These are phyloP conservation scores for Syrmaticus mikado DNA, from an alignment of 2,113 vertebrate genomes.

Conservation along the genomic window DNA sequence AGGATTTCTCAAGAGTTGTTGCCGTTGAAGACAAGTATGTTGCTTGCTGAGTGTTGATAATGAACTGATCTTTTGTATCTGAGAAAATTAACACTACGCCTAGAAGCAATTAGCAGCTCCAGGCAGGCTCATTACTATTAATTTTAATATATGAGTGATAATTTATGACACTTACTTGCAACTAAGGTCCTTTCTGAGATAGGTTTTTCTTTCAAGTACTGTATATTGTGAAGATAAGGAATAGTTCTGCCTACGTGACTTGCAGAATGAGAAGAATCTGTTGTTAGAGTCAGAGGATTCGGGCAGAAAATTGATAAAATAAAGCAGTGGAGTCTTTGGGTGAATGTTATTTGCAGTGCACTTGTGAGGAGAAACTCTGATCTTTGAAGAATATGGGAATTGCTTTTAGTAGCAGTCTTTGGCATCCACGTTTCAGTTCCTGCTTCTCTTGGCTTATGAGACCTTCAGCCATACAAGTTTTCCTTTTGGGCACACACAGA, in stretches of 20 bases:
- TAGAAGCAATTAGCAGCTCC: constrained; percentile 28
- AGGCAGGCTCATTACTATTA: not conserved
- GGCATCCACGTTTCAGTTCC: not conserved
- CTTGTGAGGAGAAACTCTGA: not conserved
- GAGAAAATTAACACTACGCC: not conserved
- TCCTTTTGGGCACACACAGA: not conserved
- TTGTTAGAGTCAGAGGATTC: not conserved
- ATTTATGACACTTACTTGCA: constrained; percentile 29
- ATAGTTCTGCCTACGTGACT: not conserved
- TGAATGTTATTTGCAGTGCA: not conserved
- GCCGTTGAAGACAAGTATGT: not conserved
- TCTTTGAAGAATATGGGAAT: not conserved
- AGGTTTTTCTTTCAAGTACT: not conserved
- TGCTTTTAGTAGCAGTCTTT: not conserved
- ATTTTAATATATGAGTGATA: constrained; percentile 11
- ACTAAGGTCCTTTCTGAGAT: not conserved
- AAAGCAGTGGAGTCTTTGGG: not conserved
- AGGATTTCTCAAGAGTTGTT: constrained; percentile 22
- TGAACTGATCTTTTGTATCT: constrained; percentile 17
- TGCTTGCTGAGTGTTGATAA: constrained; percentile 9
- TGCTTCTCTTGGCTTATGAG: not conserved
- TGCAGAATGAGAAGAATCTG: not conserved
- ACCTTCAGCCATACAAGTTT: not conserved
- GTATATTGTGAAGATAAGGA: not conserved
- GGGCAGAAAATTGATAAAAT: not conserved